These are phyloP conservation scores for Hyposoter dolosus DNA, from an alignment of 2,888 invertebrate species.

Conservation along the genomic window DNA sequence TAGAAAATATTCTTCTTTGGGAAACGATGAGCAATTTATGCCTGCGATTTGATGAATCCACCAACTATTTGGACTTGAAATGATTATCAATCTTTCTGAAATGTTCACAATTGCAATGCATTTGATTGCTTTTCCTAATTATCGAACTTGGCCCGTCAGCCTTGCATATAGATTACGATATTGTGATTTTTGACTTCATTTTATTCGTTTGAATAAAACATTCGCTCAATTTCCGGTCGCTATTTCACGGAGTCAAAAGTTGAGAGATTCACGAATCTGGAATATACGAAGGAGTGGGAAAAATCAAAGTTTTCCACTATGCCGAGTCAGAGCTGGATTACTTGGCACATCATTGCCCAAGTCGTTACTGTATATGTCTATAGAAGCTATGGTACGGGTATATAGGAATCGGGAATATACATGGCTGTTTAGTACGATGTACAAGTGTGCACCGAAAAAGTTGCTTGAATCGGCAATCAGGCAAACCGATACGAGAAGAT, in stretches of 20 bases:
- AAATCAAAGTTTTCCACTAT: conserved; percentile 49
- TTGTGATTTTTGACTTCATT: neutral
- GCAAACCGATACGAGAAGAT: conserved; percentile 53
- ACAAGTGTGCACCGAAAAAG: conserved; percentile 57
- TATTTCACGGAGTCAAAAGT: conserved; percentile 37
- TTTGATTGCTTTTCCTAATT: conserved; percentile 17
- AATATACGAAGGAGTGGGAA: conserved; percentile 25
- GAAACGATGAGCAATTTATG: neutral
- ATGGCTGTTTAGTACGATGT: conserved; percentile 1
- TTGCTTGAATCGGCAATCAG: conserved; percentile 65
- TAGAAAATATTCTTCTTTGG: neutral
- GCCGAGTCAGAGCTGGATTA: conserved; percentile 16
- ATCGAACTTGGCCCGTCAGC: neutral
- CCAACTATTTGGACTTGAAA: neutral
- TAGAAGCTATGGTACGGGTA: neutral
- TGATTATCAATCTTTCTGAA: neutral
- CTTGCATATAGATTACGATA: neutral
- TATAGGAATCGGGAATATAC: conserved; percentile 8
- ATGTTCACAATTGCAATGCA: neutral
- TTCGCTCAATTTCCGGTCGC: conserved; percentile 36
- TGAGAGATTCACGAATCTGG: conserved; percentile 16
- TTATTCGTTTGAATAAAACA: conserved; percentile 27
- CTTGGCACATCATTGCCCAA: conserved; percentile 35
- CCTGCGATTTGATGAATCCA: neutral
- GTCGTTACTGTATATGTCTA: neutral